Evolutionary conservation across 1,140 invertebrate genomes (phyloP), one percentile per base, ranked within the genome.

Genomic region (Coptotermes formosanus): DNA sequence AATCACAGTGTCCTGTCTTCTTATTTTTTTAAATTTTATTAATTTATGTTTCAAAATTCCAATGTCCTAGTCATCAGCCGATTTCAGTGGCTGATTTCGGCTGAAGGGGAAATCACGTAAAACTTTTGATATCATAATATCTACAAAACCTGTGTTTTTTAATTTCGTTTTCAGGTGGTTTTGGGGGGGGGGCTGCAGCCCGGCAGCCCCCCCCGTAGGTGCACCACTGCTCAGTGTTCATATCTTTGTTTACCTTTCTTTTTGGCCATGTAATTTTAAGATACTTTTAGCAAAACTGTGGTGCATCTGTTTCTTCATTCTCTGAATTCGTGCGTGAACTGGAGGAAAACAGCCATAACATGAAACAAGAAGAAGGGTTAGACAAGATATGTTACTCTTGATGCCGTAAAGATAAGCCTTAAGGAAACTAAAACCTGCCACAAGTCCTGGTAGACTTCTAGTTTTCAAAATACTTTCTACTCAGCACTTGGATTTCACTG

Each of bases 251-350:
- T 55, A 38, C 38, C 38, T 55, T 55, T 55, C 3, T 55, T 55
- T 75, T 25, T n/a, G 64, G 16, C 25, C n/a, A 75, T 75, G 64
- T 75, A 75, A 75, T 75, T 75, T 14, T 25, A 75, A 75, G 64
- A 75, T 75, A 75, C 25, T 75, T 75, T 25, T 30, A 75, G 64
- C 64, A 75, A 75, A 75, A 75, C 64, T n/a, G 25, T 75, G 19
- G 21, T 55, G 52, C 6, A 55, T 55, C 52, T 16, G 14, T 55
- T 55, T 55, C 14, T 55, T 21, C 52, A 19, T 16, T 55, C n/a
- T 30, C 64, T 75, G 64, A 75, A 75, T 75, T n/a, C 64, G 64
- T 75, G 64, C 64, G 19, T 75, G 64, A 75, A 75, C 64, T 75
- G 64, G 64, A 75, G 64, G n/a, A 75, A 75, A 75, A 30, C 64